Base-by-base conservation (phyloP, 2,797 vertebrate species). In the Anomalospiza imberbis region DNA sequence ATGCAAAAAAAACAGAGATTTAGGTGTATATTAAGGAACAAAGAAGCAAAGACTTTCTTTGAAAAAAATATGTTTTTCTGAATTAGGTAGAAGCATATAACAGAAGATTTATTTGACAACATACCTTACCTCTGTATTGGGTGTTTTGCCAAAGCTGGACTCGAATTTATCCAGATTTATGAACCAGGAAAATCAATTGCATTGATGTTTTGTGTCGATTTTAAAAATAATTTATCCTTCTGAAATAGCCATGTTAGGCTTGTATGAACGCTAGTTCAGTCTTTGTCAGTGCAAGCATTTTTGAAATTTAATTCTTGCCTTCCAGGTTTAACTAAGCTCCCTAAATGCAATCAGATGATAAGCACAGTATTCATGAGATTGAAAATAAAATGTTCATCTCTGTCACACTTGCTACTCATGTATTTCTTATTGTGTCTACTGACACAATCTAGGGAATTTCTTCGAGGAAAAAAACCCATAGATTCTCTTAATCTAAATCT, bases 111-210 rank as follows among this genome's bases (percentile, higher is more conserved):
- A 91, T 81, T 96, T 86, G 72, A 77, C 89, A 92, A 63, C 87
- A 21, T 91, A 72, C 36, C 31, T 70, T 82, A 58, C 29, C 63
- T 32, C 31, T 94, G 61, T 78, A 24, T 5, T 57, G 47, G 36
- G 10, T 51, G 9, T 79, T 88, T 92, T 89, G 18, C 34, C 75
- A 95, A 76, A 84, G 10, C 22, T 54, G 29, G 48, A 77, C 25
- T 34, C 55, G 72, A 79, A 91, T 92, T 95, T 94, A 65, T 31
- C 34, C 90, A 42, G 68, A 80, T 96, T 93, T 93, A 90, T 82
- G 77, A 89, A 75, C 21, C 25, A 88, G 50, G 32, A 89, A 90
- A 93, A 91, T 50, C 36, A 55, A 90, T 61, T 55, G 14, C 25
- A 76, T 78, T 79, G 51, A 48, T 84, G 11, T 85, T 77, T 74